phyloP scores from a whole-genome alignment of 2,797 vertebrate species.

The Poecilia gillii region DNA sequence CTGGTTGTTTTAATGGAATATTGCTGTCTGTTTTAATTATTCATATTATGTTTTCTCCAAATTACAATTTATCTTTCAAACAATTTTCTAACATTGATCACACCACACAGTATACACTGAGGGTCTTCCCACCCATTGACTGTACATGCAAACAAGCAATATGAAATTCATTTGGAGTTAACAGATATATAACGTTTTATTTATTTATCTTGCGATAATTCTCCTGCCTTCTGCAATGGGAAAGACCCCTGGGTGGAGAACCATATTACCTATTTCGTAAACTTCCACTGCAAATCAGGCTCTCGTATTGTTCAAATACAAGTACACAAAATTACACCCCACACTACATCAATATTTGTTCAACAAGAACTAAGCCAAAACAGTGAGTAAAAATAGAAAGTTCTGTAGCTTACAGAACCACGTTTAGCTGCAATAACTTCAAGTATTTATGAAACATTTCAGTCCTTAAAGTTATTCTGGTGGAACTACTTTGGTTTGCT shows the following conservation, averaged over 20 bases:
- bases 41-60: neutral
- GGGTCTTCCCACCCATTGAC: neutral
- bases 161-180: neutral
- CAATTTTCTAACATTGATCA: neutral
- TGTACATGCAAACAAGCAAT: neutral
- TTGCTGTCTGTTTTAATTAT: neutral
- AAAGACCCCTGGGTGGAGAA: neutral
- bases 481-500: neutral
- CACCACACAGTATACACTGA: neutral
- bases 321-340: neutral
- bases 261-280: neutral
- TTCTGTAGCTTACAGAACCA: neutral
- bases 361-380: neutral
- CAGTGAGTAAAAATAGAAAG: neutral
- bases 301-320: neutral
- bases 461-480: neutral
- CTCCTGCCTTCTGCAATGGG: neutral
- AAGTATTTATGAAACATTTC: neutral
- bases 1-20: neutral
- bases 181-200: neutral
- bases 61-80: neutral
- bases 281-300: neutral
- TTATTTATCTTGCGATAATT: neutral
- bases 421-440: neutral
- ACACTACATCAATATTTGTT: neutral